Conservation (phyloP, 2,888 invertebrate genomes). For the Flexamia atlantica region DNA sequence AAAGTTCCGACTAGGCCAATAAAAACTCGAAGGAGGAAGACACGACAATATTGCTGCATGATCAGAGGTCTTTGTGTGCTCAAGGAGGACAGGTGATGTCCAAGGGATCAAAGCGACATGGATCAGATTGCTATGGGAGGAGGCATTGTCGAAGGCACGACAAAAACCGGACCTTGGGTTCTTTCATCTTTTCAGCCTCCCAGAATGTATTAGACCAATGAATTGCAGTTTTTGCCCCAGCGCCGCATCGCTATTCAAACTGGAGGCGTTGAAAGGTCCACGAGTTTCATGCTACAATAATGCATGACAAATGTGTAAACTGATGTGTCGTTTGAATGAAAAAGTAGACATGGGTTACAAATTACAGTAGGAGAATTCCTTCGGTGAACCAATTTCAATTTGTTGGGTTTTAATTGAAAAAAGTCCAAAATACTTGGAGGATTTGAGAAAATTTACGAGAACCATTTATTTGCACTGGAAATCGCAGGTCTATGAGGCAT, state of each 20-base stretch:
- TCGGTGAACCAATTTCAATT: too few relatives aligned
- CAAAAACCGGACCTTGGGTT: constrained; percentile 20
- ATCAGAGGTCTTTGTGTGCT: not conserved
- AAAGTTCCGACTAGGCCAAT: not conserved
- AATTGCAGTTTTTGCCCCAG: constrained; percentile 30
- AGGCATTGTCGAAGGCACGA: constrained; percentile 1
- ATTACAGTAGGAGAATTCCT: too few relatives aligned
- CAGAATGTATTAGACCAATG: constrained; percentile 16
- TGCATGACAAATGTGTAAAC: not conserved
- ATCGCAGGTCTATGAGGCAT: too few relatives aligned
- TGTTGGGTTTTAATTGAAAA: too few relatives aligned
- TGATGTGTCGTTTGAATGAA: too few relatives aligned
- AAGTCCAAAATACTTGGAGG: too few relatives aligned
- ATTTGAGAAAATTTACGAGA: too few relatives aligned
- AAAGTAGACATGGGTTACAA: too few relatives aligned
- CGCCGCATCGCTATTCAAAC: constrained; percentile 8
- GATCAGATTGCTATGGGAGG: constrained; percentile 22
- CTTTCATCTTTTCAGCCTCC: constrained; percentile 20
- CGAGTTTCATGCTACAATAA: not conserved
- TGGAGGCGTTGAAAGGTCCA: not conserved
- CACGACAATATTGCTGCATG: not conserved
- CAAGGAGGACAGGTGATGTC: not conserved
- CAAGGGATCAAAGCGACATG: not conserved
- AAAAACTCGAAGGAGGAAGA: not conserved
- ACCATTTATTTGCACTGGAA: too few relatives aligned